phyloP scores from a whole-genome alignment of 2,888 invertebrate species.

The Cepaea hortensis region DNA sequence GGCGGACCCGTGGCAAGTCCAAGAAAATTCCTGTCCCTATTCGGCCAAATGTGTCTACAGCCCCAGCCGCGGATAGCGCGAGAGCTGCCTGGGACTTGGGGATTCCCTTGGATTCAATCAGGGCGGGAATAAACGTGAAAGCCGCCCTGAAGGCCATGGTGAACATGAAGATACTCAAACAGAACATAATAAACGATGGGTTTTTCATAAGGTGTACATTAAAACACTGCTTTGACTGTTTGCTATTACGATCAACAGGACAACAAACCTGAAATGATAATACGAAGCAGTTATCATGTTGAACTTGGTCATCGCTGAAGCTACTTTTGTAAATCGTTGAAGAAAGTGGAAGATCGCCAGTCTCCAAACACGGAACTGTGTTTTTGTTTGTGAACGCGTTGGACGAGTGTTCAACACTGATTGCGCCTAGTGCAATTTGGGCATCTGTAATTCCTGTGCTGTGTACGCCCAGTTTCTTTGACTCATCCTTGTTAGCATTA shows the following conservation, averaged over 20 bases:
- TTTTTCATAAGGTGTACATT: slow-evolving; percentile 50
- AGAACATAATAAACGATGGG: slow-evolving; percentile 52
- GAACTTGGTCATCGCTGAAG: not conserved
- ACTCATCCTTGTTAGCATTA: not conserved
- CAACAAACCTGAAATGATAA: slow-evolving; percentile 30
- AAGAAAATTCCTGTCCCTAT: slow-evolving; percentile 60
- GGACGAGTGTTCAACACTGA: too few species aligned
- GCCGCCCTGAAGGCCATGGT: slow-evolving; percentile 54
- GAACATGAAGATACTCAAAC: slow-evolving; percentile 53
- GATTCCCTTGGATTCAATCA: slow-evolving; percentile 59
- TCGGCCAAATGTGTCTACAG: slow-evolving; percentile 61
- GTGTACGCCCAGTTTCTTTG: not conserved
- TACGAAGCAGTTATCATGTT: not conserved
- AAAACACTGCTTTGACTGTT: slow-evolving; percentile 36
- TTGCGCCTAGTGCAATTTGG: not conserved
- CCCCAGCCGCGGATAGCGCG: slow-evolving; percentile 61
- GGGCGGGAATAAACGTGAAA: slow-evolving; percentile 65
- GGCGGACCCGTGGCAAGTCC: slow-evolving; percentile 59
- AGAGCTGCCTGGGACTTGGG: slow-evolving; percentile 61
- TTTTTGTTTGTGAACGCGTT: not conserved
- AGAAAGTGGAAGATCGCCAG: too few species aligned
- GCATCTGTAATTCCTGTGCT: not conserved
- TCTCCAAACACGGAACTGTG: not conserved
- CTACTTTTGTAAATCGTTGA: not conserved
- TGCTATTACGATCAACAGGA: slow-evolving; percentile 36